Evolutionary conservation across 23 tunicate genomes (phyloP), one percentile per base, ranked within the genome.

Genomic region (Styela plicata): DNA sequence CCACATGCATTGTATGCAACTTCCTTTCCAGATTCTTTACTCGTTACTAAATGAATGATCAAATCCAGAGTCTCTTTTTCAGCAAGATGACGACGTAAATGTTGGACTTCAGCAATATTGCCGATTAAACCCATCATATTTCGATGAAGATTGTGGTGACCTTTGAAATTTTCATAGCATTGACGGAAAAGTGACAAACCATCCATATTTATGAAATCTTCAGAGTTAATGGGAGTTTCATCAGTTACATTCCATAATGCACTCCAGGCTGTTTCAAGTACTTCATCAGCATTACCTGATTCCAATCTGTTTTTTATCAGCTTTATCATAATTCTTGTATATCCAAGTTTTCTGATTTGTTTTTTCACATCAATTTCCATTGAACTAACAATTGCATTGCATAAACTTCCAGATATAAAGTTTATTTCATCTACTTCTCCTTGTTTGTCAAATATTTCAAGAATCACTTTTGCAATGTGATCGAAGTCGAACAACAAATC

Each of bases 181-280:
- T 89, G 85, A 87, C 24, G 71, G 5, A 94, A 20, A 2, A 94
- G 76, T 2, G 76, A 79, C 52, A 94, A 31, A 17, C 94, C 94
- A 44, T 74, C 83, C 1, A 64, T 30, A 2, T 77, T 63, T 0
- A 94, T 84, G 74, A 88, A 85, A 22, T 69, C 70, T 31, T 68
- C 62, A 57, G 90, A 77, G 80, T 94, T 94, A 3, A 28, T 64
- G 0, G 98, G 94, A 62, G 94, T 89, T 89, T 88, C 98, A 73
- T 94, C 98, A 2, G 91, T 81, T 2, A 89, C 90, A 65, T 94
- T 94, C 98, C 98, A 94, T 74, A 94, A 34, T 19, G 85, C 74
- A 76, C 98, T 83, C 98, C 98, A 94, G 31, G 76, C 73, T 7
- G 82, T 80, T 61, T 67, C 86, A 74, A 87, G 52, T 3, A 84